Conservation (phyloP, 2,113 vertebrate genomes). For the Hydrochoerus hydrochaeris region DNA sequence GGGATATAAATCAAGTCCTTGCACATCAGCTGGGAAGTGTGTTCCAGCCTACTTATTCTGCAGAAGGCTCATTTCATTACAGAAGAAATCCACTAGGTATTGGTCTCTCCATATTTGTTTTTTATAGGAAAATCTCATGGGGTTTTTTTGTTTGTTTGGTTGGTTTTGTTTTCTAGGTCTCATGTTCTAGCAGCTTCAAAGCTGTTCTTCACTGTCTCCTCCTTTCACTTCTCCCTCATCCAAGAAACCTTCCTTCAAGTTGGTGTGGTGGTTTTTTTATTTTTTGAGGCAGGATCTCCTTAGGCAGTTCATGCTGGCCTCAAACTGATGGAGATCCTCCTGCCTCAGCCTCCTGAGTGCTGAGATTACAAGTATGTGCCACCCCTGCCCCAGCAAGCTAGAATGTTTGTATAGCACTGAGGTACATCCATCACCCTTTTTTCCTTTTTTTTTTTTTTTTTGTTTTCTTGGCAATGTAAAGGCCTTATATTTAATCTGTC, state of each 20-base stretch:
- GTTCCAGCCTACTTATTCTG: constrained; percentile 91
- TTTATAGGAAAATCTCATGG: background rate
- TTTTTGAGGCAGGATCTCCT: background rate
- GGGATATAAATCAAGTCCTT: constrained; percentile 93
- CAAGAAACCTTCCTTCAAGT: background rate
- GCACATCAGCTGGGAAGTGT: constrained; percentile 95
- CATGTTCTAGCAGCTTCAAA: background rate
- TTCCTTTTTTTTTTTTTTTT: background rate
- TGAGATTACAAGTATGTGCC: background rate
- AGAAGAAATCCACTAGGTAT: constrained; percentile 93
- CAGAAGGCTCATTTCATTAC: constrained; percentile 83
- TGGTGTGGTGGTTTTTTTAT: background rate
- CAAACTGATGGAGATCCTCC: background rate
- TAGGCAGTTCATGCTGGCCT: background rate
- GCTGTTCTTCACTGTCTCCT: background rate
- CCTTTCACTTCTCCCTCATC: background rate
- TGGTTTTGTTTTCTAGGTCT: background rate
- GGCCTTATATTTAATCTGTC: background rate
- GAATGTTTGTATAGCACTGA: background rate
- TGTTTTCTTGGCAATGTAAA: background rate
- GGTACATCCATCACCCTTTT: background rate
- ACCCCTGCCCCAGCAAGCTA: background rate
- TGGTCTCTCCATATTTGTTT: background rate
- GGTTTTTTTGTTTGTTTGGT: background rate
- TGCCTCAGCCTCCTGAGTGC: background rate